Conservation (phyloP, 2,113 vertebrate genomes). For the Connochaetes taurinus region DNA sequence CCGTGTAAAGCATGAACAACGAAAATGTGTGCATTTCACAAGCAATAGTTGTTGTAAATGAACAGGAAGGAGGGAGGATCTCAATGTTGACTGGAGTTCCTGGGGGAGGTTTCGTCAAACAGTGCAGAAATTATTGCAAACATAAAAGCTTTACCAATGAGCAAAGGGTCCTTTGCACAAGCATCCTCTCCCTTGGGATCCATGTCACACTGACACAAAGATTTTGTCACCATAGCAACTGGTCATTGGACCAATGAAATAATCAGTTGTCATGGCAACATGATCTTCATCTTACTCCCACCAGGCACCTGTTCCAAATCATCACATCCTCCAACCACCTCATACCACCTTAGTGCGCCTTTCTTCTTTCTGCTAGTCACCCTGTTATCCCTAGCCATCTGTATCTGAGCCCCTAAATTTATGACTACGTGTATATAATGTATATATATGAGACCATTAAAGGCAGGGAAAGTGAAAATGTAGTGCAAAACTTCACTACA, state of each 20-base stretch:
- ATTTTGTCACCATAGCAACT: conserved; percentile 70
- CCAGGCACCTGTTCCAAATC: conserved; percentile 69
- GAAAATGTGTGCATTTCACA: conserved; percentile 25
- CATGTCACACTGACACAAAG: conserved; percentile 68
- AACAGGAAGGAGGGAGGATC: neutral
- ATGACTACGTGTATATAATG: neutral
- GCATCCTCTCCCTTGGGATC: conserved; percentile 64
- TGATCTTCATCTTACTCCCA: conserved; percentile 67
- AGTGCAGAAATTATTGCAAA: conserved; percentile 54
- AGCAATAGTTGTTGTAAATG: neutral
- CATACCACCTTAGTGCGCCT: conserved; percentile 17
- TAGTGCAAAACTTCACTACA: neutral
- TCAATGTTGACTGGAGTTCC: neutral
- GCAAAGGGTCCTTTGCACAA: conserved; percentile 70
- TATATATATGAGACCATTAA: neutral
- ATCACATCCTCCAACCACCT: conserved; percentile 34
- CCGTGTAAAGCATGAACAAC: neutral
- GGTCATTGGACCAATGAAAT: conserved; percentile 71
- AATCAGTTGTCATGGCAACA: conserved; percentile 74
- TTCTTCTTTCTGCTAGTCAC: conserved; percentile 25
- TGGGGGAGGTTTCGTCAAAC: conserved; percentile 13
- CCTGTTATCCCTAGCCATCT: neutral
- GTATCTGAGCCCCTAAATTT: neutral
- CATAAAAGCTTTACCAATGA: conserved; percentile 57
- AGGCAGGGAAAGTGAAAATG: conserved; percentile 12